Evolutionary conservation across 2,888 invertebrate species (phyloP), one percentile per base, ranked within the genome.

Genomic region (Agrochola circellaris): DNA sequence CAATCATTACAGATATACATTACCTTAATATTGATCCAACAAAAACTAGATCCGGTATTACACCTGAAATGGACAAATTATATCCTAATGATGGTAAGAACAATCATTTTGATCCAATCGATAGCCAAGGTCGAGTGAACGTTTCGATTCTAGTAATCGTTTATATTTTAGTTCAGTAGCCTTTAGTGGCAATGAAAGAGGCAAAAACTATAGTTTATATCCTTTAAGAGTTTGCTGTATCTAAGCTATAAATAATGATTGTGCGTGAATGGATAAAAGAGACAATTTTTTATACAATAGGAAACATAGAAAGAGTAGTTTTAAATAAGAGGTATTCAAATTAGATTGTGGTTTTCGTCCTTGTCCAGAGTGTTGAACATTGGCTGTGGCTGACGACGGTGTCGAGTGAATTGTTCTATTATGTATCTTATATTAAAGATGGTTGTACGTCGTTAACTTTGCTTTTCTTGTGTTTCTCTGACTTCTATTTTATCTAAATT

Each of bases 111-210:
- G 73, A 75, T 81, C 58, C 51, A 56, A 66, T 82, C 81, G 72
- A 73, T 74, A 75, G 5, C 58, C 86, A 84, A 89, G 89, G 89
- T 75, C 83, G 83, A 89, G 89, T 79, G 89, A 89, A 85, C 80
- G 89, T 84, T 71, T 58, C 56, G 60, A 79, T 83, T 86, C 65
- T 74, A 79, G 58, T 70, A 73, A 77, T 79, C 67, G 71, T 56
- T 85, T 71, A 45, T 61, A 68, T 54, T 62, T 61, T 71, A 75
- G 81, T 81, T 77, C 85, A 79, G 42, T 65, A 69, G 64, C 73
- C 83, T 73, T 48, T 48, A 30, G 42, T 82, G 67, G 72, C 77
- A 79, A 69, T 68, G 81, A 78, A 74, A 75, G 61, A 20, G 9
- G 60, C 65, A 83, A 83, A 83, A 83, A 83, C 30, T 60, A 51